These are phyloP conservation scores for Crax fasciolata DNA, from an alignment of 2,797 vertebrate species.

Conservation along the genomic window DNA sequence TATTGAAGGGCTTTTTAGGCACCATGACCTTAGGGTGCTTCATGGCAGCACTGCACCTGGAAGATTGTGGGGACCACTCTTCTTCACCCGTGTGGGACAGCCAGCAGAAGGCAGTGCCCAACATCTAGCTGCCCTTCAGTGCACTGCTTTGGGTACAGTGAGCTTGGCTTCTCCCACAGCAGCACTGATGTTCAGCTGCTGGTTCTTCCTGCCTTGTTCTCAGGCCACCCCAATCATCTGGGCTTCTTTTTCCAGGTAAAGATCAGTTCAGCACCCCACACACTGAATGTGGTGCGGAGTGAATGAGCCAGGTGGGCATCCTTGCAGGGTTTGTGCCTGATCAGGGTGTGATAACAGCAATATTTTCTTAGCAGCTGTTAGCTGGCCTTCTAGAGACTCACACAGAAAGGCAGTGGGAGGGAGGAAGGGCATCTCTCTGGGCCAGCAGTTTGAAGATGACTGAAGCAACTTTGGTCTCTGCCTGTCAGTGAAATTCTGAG, in stretches of 20 bases:
- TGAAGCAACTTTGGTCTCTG: neutral
- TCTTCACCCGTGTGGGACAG: neutral
- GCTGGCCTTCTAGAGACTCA: neutral
- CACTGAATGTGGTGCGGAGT: neutral
- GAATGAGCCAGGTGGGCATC: neutral
- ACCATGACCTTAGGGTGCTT: neutral
- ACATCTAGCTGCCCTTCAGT: neutral
- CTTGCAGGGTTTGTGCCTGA: neutral
- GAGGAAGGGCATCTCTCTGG: neutral
- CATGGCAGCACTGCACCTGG: neutral
- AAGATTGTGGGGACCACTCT: neutral
- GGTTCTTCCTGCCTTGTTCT: neutral
- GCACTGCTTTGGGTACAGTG: rapidly evolving
- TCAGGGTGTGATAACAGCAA: neutral
- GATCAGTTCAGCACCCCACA: rapidly evolving
- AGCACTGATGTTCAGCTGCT: neutral
- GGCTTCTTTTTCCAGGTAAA: neutral
- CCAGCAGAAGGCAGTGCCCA: neutral
- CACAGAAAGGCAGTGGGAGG: neutral
- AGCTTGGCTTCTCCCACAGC: neutral
- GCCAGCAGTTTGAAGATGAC: neutral
- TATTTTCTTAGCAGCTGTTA: neutral
- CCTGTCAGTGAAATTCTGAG: neutral
- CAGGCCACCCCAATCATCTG: neutral
- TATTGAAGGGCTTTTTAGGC: neutral